Conservation (phyloP, 2,797 vertebrate species). For the Ibycter americanus region DNA sequence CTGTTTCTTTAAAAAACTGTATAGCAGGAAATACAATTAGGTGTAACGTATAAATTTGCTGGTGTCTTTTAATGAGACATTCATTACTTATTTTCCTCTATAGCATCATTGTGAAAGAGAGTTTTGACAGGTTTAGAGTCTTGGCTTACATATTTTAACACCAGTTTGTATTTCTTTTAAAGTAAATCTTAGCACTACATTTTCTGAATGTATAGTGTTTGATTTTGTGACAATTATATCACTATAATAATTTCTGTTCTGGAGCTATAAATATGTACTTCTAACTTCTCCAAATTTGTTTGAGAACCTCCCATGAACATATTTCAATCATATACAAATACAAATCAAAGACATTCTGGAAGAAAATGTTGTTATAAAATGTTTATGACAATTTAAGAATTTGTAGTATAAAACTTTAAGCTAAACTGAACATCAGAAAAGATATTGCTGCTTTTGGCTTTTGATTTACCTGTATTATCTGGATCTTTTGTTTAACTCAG, state of each 20-base stretch:
- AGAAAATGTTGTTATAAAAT: not conserved
- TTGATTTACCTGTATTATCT: not conserved
- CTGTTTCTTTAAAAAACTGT: not conserved
- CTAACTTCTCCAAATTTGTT: not conserved
- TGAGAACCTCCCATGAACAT: not conserved
- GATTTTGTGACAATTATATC: not conserved
- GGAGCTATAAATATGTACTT: not conserved
- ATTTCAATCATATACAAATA: not conserved
- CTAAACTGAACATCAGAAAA: not conserved
- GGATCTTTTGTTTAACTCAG: not conserved
- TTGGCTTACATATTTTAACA: not conserved
- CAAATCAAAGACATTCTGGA: not conserved
- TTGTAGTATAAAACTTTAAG: not conserved
- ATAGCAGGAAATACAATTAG: not conserved
- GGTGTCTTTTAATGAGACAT: not conserved
- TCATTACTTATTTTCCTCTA: not conserved
- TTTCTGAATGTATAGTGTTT: not conserved
- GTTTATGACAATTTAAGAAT: not conserved
- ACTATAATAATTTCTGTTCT: not conserved
- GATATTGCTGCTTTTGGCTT: not conserved
- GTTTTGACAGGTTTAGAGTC: not conserved
- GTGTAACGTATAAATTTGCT: not conserved
- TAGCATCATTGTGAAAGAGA: not conserved
- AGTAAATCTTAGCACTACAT: not conserved
- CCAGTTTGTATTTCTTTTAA: not conserved